Base-by-base conservation (phyloP, 2,113 vertebrate genomes). In the Nannospalax galili region DNA sequence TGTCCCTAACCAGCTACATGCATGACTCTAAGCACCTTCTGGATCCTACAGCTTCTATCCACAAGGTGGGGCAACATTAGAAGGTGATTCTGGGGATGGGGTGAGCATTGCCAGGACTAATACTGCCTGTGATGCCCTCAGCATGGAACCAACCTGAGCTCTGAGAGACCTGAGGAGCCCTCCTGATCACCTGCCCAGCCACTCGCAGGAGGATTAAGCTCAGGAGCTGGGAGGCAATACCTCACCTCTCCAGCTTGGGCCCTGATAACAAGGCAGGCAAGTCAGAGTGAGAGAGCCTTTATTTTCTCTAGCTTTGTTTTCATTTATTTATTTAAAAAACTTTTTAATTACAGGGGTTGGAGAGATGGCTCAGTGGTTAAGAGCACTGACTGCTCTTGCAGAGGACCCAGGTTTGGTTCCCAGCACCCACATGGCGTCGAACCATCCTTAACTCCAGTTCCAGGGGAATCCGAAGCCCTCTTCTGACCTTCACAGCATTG, bases 181-280 rank as follows among this genome's bases (percentile, higher is more conserved):
- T 4, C 15, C 9, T 1, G 2, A 14, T 20, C 48, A 11, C 8
- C 42, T n/a, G 67, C 15, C 42, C 40, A 75, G 87, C n/a, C 89
- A 48, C 32, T 56, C 4, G 3, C 17, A 35, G 26, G 42, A 4
- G 52, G 24, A 4, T 12, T 17, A 42, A 37, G 58, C 19, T 26
- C 1, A 1, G 4, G 60, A 37, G 15, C 60, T 72, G 1, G 3
- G 12, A 7, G 15, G 40, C 9, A 4, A 3, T 32, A 86, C 17
- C 24, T 32, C 30, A 11, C 32, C 48, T 11, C 17, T 42, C 24
- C 35, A 6, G 67, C 72, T 37, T 77, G 52, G 24, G 52, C 32
- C 72, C 70, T 4, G 0, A 0, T 1, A 4, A 9, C 72, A 62
- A 62, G 1, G 15, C 28, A 80, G 72, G 77, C 12, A 15, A 7